These are phyloP conservation scores for Falco peregrinus DNA, from an alignment of 2,797 vertebrate species.

Conservation along the genomic window DNA sequence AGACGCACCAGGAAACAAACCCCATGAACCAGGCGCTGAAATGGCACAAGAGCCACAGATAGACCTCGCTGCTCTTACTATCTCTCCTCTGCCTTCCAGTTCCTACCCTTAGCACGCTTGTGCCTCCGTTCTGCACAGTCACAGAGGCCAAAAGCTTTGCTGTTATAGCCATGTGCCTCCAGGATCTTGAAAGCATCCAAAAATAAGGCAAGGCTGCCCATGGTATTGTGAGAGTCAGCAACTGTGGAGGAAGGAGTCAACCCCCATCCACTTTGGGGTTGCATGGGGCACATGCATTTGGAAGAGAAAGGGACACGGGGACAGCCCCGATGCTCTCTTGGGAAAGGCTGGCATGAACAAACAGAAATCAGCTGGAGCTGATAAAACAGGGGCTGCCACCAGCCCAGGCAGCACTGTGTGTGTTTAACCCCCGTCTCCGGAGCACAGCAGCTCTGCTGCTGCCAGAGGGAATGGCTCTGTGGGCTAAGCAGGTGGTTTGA, in stretches of 20 bases:
- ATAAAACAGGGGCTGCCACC: background rate
- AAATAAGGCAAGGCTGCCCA: background rate
- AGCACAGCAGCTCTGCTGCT: background rate
- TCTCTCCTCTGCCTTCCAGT: background rate
- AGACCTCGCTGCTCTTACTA: background rate
- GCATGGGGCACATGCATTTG: background rate
- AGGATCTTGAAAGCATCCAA: background rate
- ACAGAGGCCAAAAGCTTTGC: background rate
- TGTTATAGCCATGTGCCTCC: background rate
- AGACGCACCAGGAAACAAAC: background rate
- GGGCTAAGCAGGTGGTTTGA: background rate
- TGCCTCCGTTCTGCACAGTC: background rate
- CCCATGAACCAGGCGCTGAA: background rate
- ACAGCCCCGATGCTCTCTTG: background rate
- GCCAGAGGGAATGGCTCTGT: background rate
- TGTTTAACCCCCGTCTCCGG: background rate
- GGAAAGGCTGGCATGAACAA: background rate
- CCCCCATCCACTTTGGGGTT: background rate
- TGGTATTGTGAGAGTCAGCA: background rate
- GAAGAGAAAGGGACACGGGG: background rate
- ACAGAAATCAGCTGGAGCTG: background rate
- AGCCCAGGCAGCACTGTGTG: background rate
- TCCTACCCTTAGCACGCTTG: background rate
- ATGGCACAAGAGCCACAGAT: background rate
- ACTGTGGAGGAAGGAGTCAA: background rate